phyloP scores from a whole-genome alignment of 2,888 invertebrate genomes.

The Xestobium rufovillosum region DNA sequence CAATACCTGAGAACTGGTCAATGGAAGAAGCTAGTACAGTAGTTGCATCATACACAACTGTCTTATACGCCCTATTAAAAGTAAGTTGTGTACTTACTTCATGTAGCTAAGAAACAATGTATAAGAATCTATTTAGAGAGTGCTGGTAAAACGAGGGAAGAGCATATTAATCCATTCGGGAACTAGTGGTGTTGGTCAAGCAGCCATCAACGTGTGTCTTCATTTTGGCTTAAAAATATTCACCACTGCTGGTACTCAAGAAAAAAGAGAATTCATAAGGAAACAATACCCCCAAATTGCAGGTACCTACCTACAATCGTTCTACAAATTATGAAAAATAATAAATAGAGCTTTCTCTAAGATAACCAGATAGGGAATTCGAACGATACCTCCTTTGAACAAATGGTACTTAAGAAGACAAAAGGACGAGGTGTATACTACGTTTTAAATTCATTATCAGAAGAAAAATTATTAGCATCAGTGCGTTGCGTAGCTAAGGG shows the following conservation, averaged over 20 bases:
- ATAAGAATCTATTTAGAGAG: too few relatives aligned
- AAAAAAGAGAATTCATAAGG: conserved; percentile 54
- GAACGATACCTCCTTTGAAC: too few relatives aligned
- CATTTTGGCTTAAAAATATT: conserved; percentile 54
- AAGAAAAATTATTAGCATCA: conserved; percentile 73
- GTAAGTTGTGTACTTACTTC: too few relatives aligned
- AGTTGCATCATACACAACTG: too few relatives aligned
- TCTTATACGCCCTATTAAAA: too few relatives aligned
- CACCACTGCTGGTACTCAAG: conserved; percentile 56
- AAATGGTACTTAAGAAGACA: conserved; percentile 68
- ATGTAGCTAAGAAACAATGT: too few relatives aligned
- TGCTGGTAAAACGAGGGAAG: conserved; percentile 30
- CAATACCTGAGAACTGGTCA: too few relatives aligned
- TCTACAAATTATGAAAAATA: too few relatives aligned
- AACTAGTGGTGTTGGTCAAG: conserved; percentile 64
- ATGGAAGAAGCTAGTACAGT: too few relatives aligned
- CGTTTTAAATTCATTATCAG: conserved; percentile 79
- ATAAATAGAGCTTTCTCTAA: too few relatives aligned
- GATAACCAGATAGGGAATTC: too few relatives aligned
- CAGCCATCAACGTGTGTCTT: conserved; percentile 61
- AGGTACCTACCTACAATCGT: too few relatives aligned
- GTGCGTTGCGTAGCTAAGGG: conserved; percentile 48
- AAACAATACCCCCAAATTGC: conserved; percentile 37
- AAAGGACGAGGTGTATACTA: conserved; percentile 79
- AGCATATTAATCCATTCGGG: conserved; percentile 46